These are phyloP conservation scores for Periphyllus acericola DNA, from an alignment of 2,888 invertebrate genomes.

Conservation along the genomic window DNA sequence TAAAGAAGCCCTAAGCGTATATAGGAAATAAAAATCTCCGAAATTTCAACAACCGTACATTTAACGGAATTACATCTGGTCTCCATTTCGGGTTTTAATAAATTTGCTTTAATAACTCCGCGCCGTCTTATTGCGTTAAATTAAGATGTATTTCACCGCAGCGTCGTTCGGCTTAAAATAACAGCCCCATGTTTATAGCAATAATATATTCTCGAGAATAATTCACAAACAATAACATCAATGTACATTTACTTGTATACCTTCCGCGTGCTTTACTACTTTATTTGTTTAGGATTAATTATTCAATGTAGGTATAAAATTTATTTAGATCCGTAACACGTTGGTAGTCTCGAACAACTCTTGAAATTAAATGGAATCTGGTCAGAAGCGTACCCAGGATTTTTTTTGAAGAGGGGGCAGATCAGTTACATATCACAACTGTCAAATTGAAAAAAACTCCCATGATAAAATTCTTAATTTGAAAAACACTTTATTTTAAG, in stretches of 20 bases:
- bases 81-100: neutral
- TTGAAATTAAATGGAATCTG: too few species aligned
- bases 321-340: neutral
- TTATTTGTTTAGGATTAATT: neutral
- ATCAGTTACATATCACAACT: too few species aligned
- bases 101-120: neutral
- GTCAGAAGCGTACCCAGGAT: too few species aligned
- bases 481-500: too few species aligned
- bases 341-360: neutral
- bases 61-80: neutral
- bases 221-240: neutral
- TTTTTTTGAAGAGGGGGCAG: too few species aligned
- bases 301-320: neutral
- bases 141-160: neutral
- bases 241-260: neutral
- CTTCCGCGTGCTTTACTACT: neutral
- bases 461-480: too few species aligned
- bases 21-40: constrained; percentile 20
- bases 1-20: neutral
- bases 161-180: neutral
- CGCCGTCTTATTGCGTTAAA: neutral
- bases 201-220: neutral
- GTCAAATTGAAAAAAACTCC: too few species aligned
- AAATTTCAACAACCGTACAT: neutral
- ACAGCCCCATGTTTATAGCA: neutral